phyloP scores from a whole-genome alignment of 2,888 invertebrate genomes.

The Galerucella nymphaeae region DNA sequence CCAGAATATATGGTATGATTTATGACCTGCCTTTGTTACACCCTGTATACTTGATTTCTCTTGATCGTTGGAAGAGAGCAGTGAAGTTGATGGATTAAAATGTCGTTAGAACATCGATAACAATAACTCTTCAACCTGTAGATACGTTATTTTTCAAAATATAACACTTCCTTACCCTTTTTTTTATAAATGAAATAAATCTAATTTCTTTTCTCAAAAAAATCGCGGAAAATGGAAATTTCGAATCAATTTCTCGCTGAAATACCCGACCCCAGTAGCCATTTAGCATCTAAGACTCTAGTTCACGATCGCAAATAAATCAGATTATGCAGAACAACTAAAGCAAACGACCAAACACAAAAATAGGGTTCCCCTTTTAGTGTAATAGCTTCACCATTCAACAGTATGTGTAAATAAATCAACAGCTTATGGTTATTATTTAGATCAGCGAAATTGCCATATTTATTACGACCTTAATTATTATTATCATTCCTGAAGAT shows the following conservation, averaged over 20 bases:
- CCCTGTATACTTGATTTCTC: too few relatives aligned
- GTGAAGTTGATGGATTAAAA: too few relatives aligned
- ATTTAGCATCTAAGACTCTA: background rate
- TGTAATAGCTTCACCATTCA: constrained; percentile 10
- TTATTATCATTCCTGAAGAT: background rate
- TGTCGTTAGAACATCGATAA: too few relatives aligned
- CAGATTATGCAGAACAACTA: constrained; percentile 11
- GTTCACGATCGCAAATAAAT: constrained; percentile 16
- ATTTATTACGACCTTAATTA: constrained; percentile 14
- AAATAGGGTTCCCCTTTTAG: constrained; percentile 14
- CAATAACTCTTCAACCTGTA: too few relatives aligned
- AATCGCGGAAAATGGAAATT: background rate
- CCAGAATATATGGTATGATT: too few relatives aligned
- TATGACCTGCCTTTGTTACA: too few relatives aligned
- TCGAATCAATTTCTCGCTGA: background rate
- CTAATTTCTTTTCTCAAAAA: too few relatives aligned
- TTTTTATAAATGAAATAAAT: too few relatives aligned
- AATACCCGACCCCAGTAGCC: background rate
- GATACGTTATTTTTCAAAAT: background rate
- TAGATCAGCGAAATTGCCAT: constrained; percentile 3
- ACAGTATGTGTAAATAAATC: constrained; percentile 10
- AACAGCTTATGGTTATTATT: constrained; percentile 14
- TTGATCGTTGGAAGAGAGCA: too few relatives aligned
- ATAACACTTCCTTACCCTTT: too few relatives aligned
- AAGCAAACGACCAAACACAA: constrained; percentile 7